Percentiles rank a stretch among this genome's conserved stretches.
Conservation (phyloP, 2,888 invertebrate genomes). For the Volucella zonaria region DNA sequence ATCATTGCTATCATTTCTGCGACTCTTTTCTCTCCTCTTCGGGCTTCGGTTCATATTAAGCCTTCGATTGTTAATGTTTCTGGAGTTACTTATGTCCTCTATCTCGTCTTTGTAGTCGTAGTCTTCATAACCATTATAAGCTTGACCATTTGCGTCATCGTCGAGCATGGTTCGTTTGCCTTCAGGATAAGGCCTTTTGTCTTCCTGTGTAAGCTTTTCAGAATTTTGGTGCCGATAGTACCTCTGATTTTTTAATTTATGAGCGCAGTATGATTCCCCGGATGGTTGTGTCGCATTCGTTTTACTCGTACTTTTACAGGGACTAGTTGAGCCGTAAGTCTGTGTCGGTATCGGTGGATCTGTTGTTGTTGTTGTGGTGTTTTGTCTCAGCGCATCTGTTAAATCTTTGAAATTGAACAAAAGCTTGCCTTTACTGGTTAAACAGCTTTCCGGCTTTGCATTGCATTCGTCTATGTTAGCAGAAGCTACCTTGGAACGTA, state of each 20-base stretch:
- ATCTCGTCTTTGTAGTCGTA: conserved; percentile 36
- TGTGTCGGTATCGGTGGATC: background rate
- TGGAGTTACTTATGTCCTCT: conserved; percentile 10
- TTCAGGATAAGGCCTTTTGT: background rate
- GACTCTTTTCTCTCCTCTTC: background rate
- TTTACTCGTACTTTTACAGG: background rate
- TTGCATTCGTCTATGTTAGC: background rate
- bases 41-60: background rate
- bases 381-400: background rate
- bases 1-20: too few species aligned
- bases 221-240: conserved; percentile 29
- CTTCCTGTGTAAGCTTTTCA: background rate
- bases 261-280: background rate
- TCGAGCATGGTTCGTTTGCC: background rate
- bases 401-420: conserved; percentile 11
- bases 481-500: conserved; percentile 24
- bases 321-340: background rate
- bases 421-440: conserved; percentile 24
- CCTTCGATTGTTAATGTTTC: background rate
- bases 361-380: background rate
- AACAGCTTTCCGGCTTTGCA: conserved; percentile 31
- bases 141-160: background rate
- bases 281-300: background rate
- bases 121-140: conserved; percentile 3
- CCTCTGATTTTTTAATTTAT: conserved; percentile 1